phyloP scores from a whole-genome alignment of 1,140 invertebrate species.

The Drosophila repletoides region DNA sequence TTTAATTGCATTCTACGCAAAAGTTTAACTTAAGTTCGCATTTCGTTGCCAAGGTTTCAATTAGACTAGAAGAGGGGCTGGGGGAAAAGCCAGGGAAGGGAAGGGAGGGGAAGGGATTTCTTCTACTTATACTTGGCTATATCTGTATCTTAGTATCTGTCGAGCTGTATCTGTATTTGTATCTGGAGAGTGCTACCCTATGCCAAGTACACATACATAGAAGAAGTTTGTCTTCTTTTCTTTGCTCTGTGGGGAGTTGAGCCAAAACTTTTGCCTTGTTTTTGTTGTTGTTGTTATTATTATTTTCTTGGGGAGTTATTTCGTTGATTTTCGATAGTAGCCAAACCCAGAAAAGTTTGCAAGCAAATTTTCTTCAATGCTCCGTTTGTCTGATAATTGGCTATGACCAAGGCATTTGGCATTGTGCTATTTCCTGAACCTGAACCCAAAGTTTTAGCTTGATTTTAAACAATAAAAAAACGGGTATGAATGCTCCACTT shows the following conservation, averaged over 20 bases:
- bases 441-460: constrained; percentile 47
- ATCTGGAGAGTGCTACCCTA: constrained; percentile 4
- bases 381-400: constrained; percentile 74
- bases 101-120: not conserved
- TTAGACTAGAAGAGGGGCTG: constrained; percentile 55
- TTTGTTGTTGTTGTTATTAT: constrained; percentile 30
- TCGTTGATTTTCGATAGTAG: constrained; percentile 70
- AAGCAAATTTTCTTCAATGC: constrained; percentile 67
- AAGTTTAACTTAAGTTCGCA: constrained; percentile 60
- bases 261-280: constrained; percentile 33
- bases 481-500: no score
- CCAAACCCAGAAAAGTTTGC: constrained; percentile 39
- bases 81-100: not conserved
- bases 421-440: constrained; percentile 35
- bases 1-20: constrained; percentile 78
- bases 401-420: constrained; percentile 59
- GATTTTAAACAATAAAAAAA: constrained; percentile 38
- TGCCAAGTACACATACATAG: no score
- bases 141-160: constrained; percentile 6
- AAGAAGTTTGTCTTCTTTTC: not conserved
- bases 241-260: constrained; percentile 20
- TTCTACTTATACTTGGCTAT: constrained; percentile 2
- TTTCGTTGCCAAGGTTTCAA: constrained; percentile 72
- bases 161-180: constrained; percentile 1
- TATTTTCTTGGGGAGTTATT: constrained; percentile 49